These are phyloP conservation scores for Zaprionus camerounensis DNA, from an alignment of 1,140 invertebrate genomes.

Conservation along the genomic window DNA sequence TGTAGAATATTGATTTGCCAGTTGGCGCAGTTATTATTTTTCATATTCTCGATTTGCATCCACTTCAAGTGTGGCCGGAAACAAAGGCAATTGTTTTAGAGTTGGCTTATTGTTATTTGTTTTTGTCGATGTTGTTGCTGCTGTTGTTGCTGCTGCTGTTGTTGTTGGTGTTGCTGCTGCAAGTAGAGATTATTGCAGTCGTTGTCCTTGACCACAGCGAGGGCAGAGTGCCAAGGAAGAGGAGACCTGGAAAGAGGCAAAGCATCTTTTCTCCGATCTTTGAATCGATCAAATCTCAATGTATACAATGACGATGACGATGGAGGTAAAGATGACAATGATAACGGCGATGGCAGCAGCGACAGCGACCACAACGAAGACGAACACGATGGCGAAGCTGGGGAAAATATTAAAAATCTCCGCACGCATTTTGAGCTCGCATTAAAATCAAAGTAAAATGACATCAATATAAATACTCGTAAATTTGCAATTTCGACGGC, in stretches of 20 bases:
- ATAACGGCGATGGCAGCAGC: not conserved
- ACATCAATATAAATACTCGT: slow-evolving; percentile 83
- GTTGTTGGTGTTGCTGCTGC: not conserved
- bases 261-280: not conserved
- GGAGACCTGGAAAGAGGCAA: too few species aligned
- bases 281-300: not conserved
- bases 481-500: slow-evolving; percentile 76
- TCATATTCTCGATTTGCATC: slow-evolving; percentile 46
- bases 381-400: not conserved
- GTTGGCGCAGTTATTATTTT: not conserved
- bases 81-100: slow-evolving; percentile 33
- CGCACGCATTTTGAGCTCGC: slow-evolving; percentile 74
- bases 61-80: slow-evolving; percentile 24
- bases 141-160: not conserved
- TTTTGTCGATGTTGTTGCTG: not conserved
- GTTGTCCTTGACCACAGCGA: slow-evolving; percentile 2
- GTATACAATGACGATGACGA: not conserved
- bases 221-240: not conserved
- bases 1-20: not conserved
- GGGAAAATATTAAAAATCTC: slow-evolving; percentile 78
- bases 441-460: slow-evolving; percentile 83
- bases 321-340: slow-evolving; percentile 10
- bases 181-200: not conserved
- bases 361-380: not conserved
- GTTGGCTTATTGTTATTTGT: slow-evolving; percentile 7